phyloP scores from a whole-genome alignment of 2,797 vertebrate genomes.

The Fratercula arctica region DNA sequence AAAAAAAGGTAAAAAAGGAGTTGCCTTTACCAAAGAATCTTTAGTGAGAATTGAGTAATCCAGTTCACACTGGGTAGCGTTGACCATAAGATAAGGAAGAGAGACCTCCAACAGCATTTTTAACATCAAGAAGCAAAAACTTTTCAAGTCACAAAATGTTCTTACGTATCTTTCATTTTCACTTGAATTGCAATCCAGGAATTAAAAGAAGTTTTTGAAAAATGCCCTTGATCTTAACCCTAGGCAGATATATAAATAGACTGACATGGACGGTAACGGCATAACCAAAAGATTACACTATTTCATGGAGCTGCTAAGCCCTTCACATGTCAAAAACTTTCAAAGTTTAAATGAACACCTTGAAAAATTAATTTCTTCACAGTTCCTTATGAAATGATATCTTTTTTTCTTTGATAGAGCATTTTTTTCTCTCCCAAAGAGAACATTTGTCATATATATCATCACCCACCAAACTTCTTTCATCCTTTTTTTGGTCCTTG shows the following conservation, averaged over 20 bases:
- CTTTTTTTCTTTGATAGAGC: background rate
- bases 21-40: slow-evolving; percentile 37
- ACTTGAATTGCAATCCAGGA: slow-evolving; percentile 73
- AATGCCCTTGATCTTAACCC: slow-evolving; percentile 72
- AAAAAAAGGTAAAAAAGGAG: slow-evolving; percentile 40
- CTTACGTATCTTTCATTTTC: slow-evolving; percentile 73
- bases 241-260: slow-evolving; percentile 72
- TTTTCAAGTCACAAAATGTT: slow-evolving; percentile 69
- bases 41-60: slow-evolving; percentile 49
- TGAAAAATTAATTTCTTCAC: slow-evolving; percentile 42
- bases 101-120: slow-evolving; percentile 67
- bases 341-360: slow-evolving; percentile 62
- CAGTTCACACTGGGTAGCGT: slow-evolving; percentile 61
- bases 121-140: slow-evolving; percentile 69
- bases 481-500: background rate
- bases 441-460: background rate
- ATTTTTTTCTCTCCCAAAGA: background rate
- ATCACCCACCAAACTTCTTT: background rate
- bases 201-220: slow-evolving; percentile 70
- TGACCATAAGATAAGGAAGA: slow-evolving; percentile 61
- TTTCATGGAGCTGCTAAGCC: slow-evolving; percentile 53
- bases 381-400: background rate
- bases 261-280: slow-evolving; percentile 3
- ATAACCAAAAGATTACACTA: slow-evolving; percentile 53
- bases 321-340: slow-evolving; percentile 63